Conservation (phyloP, 2,888 invertebrate genomes). For the Trissolcus japonicus region DNA sequence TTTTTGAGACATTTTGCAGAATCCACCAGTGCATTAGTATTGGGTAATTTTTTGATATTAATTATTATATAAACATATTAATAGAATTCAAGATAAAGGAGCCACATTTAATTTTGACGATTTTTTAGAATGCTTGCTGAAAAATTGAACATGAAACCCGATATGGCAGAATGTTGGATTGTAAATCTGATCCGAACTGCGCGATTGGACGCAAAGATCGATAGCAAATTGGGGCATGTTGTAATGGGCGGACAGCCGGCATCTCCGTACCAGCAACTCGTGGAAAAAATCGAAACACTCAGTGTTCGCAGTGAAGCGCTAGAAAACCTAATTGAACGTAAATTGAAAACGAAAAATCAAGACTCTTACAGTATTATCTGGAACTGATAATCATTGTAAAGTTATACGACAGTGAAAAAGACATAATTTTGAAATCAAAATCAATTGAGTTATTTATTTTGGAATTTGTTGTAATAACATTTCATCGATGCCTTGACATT, state of each 20-base stretch:
- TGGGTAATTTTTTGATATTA: constrained; percentile 78
- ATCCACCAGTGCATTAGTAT: constrained; percentile 99
- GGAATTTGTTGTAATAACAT: too few relatives aligned
- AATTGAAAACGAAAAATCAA: constrained; percentile 88
- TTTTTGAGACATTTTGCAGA: constrained; percentile 99
- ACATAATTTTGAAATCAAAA: too few relatives aligned
- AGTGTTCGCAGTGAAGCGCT: constrained; percentile 98
- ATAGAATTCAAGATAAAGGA: not conserved
- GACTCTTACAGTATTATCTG: constrained; percentile 77
- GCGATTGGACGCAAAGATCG: constrained; percentile 98
- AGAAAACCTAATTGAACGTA: constrained; percentile 94
- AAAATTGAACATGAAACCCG: constrained; percentile 98
- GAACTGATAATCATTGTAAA: constrained; percentile 64
- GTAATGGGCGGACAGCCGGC: constrained; percentile 99
- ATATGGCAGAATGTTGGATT: constrained; percentile 99
- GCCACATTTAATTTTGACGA: not conserved
- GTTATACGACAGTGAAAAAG: not conserved
- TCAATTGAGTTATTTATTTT: too few relatives aligned
- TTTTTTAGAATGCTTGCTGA: constrained; percentile 94
- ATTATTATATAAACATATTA: not conserved
- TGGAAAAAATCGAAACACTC: constrained; percentile 97
- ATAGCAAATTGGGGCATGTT: constrained; percentile 97
- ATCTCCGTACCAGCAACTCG: constrained; percentile 98
- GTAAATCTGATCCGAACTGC: constrained; percentile 99
- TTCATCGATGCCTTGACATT: too few relatives aligned